Base-by-base conservation (phyloP, 2,888 invertebrate genomes). In the Cheilosia vernalis region DNA sequence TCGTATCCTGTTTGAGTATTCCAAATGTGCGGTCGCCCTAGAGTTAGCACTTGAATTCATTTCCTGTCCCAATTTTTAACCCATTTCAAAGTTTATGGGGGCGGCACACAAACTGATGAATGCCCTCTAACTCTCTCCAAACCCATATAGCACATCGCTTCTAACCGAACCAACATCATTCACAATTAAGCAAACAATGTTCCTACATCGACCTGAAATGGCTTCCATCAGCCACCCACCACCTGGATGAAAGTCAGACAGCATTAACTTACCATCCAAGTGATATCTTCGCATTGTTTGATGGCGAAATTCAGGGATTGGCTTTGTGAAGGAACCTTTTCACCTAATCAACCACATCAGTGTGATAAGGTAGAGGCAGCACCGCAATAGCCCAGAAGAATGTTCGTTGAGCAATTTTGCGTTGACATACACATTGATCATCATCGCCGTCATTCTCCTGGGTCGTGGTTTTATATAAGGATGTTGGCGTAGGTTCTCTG, bases 131-230 rank as follows among this genome's bases (percentile, higher is more conserved):
- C 30, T 13, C 17, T 13, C 37, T 27, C 27, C 7, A 27, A 7
- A 51, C 24, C 40, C 42, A 37, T 37, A 30, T 37, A 30, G 30
- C 37, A 37, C 37, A 13, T 13, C 37, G 37, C 10, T 37, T 37
- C 4, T 15, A 51, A 33, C 15, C 44, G 21, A 40, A 63, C 64
- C 58, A 60, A 58, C 58, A 74, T 64, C 78, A 51, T 79, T 64
- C 78, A 79, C 78, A 79, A 74, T 64, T 84, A 64, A 74, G 40
- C 67, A 74, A 79, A 84, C 74, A 84, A 64, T 79, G 53, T 64
- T 49, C 63, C 21, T 19, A 60, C 58, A 30, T 19, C 21, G 58
- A 40, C 69, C 60, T 17, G 49, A 56, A 56, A 53, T 53, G 19
- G 15, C 47, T 44, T 49, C 53, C 6, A 15, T 10, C 40, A 37